phyloP scores from a whole-genome alignment of 2,888 invertebrate species.

The Andrena camellia region DNA sequence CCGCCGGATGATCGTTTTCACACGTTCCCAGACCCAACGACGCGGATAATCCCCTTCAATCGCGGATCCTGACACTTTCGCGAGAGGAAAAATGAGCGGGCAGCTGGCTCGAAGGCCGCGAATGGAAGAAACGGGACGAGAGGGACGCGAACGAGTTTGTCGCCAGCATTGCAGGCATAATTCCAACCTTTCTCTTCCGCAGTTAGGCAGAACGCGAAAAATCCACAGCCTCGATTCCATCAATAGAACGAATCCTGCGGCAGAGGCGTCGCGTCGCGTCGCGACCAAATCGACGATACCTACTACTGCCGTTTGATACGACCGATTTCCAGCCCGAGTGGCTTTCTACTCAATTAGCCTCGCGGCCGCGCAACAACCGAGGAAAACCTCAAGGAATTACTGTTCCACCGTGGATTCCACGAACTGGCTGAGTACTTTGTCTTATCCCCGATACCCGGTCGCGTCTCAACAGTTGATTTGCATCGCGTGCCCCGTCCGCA shows the following conservation, averaged over 20 bases:
- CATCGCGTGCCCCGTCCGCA: too few relatives aligned
- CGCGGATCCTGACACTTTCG: conserved; percentile 49
- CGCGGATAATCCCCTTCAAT: conserved; percentile 35
- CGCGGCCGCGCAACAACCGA: conserved; percentile 47
- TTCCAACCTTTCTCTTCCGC: conserved; percentile 49
- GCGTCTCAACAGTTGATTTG: neutral
- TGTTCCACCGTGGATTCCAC: conserved; percentile 36
- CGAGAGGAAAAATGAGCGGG: conserved; percentile 37
- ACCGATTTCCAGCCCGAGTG: conserved; percentile 46
- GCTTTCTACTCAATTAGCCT: conserved; percentile 64
- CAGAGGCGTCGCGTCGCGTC: too few relatives aligned
- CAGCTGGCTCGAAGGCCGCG: conserved; percentile 22
- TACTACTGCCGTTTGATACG: conserved; percentile 7
- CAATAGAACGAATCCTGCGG: neutral
- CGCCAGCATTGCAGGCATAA: conserved; percentile 38
- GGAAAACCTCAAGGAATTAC: conserved; percentile 54
- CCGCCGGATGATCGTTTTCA: conserved; percentile 17
- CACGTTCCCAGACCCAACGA: conserved; percentile 13
- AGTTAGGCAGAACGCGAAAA: conserved; percentile 29
- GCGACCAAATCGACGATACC: neutral
- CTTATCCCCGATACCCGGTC: neutral
- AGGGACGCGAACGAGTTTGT: conserved; percentile 37
- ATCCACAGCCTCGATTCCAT: conserved; percentile 20
- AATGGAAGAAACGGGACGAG: conserved; percentile 32
- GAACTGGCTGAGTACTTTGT: neutral